Conservation (phyloP, 2,797 vertebrate genomes). For the Denticeps clupeoides region DNA sequence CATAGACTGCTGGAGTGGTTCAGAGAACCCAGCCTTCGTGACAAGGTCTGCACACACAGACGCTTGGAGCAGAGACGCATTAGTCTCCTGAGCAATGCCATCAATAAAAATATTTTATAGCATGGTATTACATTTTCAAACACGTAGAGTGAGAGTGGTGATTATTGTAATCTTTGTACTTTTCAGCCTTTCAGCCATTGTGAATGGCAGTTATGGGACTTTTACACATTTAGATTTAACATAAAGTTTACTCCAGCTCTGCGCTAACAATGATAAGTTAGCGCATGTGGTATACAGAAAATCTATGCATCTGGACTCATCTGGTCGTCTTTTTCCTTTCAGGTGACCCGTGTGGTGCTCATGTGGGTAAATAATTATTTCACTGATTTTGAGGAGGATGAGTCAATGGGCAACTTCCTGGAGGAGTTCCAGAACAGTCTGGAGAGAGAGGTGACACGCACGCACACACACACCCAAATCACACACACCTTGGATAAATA, state of each 20-base stretch:
- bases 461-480: not conserved
- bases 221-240: too few relatives aligned
- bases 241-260: too few relatives aligned
- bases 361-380: constrained; percentile 87
- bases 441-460: constrained; percentile 67
- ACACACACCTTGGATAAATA: not conserved
- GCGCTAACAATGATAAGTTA: too few relatives aligned
- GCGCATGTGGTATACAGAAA: too few relatives aligned
- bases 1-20: constrained; percentile 98
- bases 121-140: too few relatives aligned
- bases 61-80: too few relatives aligned
- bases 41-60: constrained; percentile 78
- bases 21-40: constrained; percentile 97
- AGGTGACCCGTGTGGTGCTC: constrained; percentile 81
- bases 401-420: constrained; percentile 74
- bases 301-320: not conserved
- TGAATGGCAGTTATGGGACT: too few relatives aligned
- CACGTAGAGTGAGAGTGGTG: too few relatives aligned
- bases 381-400: constrained; percentile 80
- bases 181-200: too few relatives aligned
- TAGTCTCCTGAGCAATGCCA: too few relatives aligned
- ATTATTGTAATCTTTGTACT: too few relatives aligned
- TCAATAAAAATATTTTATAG: too few relatives aligned
- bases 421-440: constrained; percentile 81
- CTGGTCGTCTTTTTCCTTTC: constrained; percentile 17